These are phyloP conservation scores for Hemiscyllium ocellatum DNA, from an alignment of 2,113 vertebrate species.

Conservation along the genomic window DNA sequence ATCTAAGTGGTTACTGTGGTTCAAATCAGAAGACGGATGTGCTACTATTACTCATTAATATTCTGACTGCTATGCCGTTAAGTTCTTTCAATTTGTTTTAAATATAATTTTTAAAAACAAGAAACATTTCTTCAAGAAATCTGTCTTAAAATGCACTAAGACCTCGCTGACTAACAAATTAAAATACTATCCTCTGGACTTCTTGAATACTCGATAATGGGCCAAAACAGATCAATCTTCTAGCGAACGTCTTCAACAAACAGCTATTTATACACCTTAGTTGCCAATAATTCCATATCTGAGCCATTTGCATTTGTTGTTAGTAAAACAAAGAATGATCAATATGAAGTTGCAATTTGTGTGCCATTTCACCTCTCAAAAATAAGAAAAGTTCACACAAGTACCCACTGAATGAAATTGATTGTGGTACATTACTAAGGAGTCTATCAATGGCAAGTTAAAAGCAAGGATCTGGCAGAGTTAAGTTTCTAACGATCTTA, in stretches of 20 bases:
- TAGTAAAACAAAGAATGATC: neutral
- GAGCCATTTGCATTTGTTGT: neutral
- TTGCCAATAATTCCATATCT: neutral
- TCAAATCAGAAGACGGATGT: neutral
- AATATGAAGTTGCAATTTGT: neutral
- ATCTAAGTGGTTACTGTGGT: neutral
- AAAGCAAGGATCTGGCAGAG: neutral
- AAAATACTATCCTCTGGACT: neutral
- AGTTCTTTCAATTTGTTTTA: neutral
- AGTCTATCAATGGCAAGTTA: neutral
- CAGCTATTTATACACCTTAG: neutral
- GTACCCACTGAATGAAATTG: neutral
- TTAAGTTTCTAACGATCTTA: neutral
- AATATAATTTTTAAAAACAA: neutral
- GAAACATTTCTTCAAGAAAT: neutral
- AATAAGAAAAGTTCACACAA: neutral
- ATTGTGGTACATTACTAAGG: neutral
- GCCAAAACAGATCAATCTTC: neutral
- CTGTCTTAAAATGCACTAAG: neutral
- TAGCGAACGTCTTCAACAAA: neutral
- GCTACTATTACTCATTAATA: neutral
- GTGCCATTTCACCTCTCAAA: neutral
- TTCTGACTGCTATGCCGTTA: neutral
- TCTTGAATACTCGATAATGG: neutral
- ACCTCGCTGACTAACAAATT: neutral